A percentile compares a stretch with the other conserved stretches of the same genome.
These are phyloP conservation scores for Riptortus pedestris DNA, from an alignment of 1,140 invertebrate species.

Conservation along the genomic window DNA sequence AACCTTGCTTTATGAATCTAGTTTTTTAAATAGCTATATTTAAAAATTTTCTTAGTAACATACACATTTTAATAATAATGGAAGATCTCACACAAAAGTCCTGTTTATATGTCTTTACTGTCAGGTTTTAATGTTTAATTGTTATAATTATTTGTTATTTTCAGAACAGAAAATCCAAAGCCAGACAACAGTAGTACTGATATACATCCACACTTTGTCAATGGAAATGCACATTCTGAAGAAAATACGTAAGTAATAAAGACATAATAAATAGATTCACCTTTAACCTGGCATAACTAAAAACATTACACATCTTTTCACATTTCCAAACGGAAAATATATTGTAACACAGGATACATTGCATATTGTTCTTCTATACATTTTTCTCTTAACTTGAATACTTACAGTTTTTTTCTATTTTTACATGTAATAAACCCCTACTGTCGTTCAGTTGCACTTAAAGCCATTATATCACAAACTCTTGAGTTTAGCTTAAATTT, in stretches of 20 bases:
- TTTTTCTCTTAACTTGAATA: background rate
- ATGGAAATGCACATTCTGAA: constrained; percentile 1
- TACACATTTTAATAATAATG: too few relatives aligned
- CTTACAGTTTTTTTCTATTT: background rate
- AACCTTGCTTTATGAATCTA: too few relatives aligned
- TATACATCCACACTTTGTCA: background rate
- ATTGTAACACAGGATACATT: too few relatives aligned
- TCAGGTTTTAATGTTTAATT: too few relatives aligned
- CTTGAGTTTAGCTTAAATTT: too few relatives aligned
- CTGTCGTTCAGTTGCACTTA: too few relatives aligned
- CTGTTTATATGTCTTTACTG: too few relatives aligned
- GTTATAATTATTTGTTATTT: constrained; percentile 14
- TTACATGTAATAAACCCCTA: background rate
- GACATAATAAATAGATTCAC: background rate
- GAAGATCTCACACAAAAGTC: too few relatives aligned
- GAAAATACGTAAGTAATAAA: background rate
- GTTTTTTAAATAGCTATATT: too few relatives aligned
- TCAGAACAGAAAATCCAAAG: constrained; percentile 5
- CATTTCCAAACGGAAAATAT: too few relatives aligned
- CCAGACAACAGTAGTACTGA: background rate
- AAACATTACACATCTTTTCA: background rate
- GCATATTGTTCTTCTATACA: background rate
- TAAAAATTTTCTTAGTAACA: too few relatives aligned
- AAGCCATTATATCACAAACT: too few relatives aligned
- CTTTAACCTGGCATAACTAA: background rate